Evolutionary conservation across 1,140 invertebrate genomes (phyloP).

Genomic region (Drosophila tristis): DNA sequence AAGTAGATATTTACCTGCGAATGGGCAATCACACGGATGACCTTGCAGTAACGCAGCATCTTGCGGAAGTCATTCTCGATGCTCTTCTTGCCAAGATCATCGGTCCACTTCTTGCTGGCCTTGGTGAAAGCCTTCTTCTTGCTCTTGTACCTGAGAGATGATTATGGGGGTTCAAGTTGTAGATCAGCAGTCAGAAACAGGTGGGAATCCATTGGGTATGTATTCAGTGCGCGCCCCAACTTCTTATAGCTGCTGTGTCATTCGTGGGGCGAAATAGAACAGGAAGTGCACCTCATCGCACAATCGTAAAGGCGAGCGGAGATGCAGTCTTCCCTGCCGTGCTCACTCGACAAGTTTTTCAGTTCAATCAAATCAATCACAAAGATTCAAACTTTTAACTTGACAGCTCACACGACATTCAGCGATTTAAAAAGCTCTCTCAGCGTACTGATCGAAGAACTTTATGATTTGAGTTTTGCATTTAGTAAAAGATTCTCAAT

Average conservation of each 20-base stretch:
- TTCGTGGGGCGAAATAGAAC: constrained; percentile 63
- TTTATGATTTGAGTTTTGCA: constrained; percentile 73
- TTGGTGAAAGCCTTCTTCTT: constrained; percentile 99
- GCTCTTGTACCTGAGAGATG: constrained; percentile 95
- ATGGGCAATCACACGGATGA: constrained; percentile 98
- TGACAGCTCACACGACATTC: constrained; percentile 83
- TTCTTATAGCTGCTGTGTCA: constrained; percentile 49
- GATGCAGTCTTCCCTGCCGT: constrained; percentile 84
- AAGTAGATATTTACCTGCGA: constrained; percentile 91
- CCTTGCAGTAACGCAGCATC: constrained; percentile 99
- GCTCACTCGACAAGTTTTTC: constrained; percentile 61
- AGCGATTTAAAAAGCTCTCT: constrained; percentile 86
- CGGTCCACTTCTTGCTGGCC: constrained; percentile 99
- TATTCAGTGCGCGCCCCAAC: constrained; percentile 29
- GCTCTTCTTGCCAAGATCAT: constrained; percentile 97
- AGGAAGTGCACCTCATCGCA: constrained; percentile 79
- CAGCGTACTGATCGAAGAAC: constrained; percentile 88
- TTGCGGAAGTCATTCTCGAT: constrained; percentile 98
- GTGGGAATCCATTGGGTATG: constrained; percentile 34
- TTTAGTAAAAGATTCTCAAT: constrained; percentile 51
- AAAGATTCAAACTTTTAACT: constrained; percentile 24
- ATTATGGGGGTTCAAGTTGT: constrained; percentile 32
- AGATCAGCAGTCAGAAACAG: constrained; percentile 34
- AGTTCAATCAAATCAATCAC: constrained; percentile 2
- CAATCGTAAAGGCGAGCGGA: constrained; percentile 86